Evolutionary conservation across 2,113 vertebrate genomes (phyloP).

Genomic region (Grantiella picta): DNA sequence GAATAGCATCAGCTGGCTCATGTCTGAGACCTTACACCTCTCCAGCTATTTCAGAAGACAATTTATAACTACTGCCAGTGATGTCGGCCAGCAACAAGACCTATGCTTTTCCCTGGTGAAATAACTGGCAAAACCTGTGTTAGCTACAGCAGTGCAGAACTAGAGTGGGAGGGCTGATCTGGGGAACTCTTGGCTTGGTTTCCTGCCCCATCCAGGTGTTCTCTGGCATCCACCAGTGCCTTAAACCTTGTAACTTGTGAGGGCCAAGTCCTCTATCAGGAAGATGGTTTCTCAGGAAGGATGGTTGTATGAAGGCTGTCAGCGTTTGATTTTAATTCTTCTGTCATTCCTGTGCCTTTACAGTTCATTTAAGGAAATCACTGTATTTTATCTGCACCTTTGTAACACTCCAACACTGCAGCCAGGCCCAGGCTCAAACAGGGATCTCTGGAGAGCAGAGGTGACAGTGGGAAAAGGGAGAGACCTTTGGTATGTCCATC

Average conservation of each 20-base stretch:
- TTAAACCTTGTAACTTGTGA: neutral
- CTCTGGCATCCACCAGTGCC: neutral
- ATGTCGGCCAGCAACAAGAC: neutral
- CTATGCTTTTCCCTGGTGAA: neutral
- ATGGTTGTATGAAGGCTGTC: neutral
- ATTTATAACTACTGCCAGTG: slow-evolving; percentile 31
- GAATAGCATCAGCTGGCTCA: neutral
- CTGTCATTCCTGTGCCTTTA: neutral
- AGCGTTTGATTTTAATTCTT: neutral
- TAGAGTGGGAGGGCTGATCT: neutral
- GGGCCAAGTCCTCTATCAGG: accelerated
- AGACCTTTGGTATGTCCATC: neutral
- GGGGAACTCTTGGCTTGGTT: neutral
- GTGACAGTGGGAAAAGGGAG: neutral
- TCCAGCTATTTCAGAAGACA: slow-evolving; percentile 24
- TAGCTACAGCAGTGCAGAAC: neutral
- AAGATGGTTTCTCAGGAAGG: neutral
- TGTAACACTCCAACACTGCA: neutral
- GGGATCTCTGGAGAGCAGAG: neutral
- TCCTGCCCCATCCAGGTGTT: neutral
- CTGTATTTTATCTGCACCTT: neutral
- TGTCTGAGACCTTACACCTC: neutral
- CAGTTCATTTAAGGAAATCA: neutral
- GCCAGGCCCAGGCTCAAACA: no score
- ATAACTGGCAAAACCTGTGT: neutral